Evolutionary conservation across 2,113 vertebrate species (phyloP).

Genomic region (Phrynosoma platyrhinos): DNA sequence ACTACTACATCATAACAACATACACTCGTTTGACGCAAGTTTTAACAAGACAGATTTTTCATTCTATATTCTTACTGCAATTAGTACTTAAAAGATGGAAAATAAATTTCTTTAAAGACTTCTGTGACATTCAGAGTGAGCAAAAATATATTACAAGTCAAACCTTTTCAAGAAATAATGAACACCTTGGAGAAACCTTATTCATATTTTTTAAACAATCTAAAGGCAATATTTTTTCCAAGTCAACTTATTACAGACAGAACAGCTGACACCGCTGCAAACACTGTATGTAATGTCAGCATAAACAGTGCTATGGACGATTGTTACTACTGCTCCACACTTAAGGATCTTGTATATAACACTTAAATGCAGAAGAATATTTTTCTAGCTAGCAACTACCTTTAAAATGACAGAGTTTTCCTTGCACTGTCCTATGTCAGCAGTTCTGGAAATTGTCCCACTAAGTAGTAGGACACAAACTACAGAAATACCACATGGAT

Average conservation of each 20-base stretch:
- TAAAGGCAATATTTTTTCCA: constrained; percentile 21
- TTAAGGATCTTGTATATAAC: constrained; percentile 26
- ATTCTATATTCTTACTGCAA: not conserved
- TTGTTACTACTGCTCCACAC: not conserved
- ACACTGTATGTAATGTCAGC: not conserved
- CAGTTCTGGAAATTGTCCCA: constrained; percentile 15
- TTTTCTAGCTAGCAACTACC: constrained; percentile 53
- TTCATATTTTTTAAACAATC: constrained; percentile 42
- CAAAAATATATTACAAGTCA: constrained; percentile 51
- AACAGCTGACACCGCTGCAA: constrained; percentile 29
- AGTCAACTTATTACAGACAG: constrained; percentile 44
- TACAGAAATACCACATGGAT: fast-evolving
- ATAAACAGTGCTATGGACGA: not conserved
- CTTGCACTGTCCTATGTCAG: constrained; percentile 18
- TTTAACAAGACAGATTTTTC: not conserved
- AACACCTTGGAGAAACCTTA: constrained; percentile 47
- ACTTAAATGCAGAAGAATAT: constrained; percentile 1
- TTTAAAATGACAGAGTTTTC: constrained; percentile 40
- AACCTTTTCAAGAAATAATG: constrained; percentile 36
- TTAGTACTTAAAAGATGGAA: constrained; percentile 36
- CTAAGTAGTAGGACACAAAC: constrained; percentile 3
- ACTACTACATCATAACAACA: constrained; percentile 12
- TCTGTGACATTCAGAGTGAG: constrained; percentile 18
- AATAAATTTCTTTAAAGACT: constrained; percentile 35
- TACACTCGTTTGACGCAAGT: not conserved